Evolutionary conservation across 2,888 invertebrate genomes (phyloP).

Genomic region (Drosophila silvestris): DNA sequence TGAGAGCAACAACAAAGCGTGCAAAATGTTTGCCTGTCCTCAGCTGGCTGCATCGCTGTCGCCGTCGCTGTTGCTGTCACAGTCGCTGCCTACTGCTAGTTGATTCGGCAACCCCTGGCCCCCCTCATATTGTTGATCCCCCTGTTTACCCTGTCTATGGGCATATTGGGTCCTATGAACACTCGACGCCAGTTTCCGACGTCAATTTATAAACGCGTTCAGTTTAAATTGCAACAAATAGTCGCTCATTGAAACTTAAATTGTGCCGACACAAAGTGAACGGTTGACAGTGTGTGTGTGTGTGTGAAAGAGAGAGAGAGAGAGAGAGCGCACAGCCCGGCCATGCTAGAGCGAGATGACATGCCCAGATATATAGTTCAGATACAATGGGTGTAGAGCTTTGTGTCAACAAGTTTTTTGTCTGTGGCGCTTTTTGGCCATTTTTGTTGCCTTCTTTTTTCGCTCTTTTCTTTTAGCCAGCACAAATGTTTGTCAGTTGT

Average conservation of each 20-base stretch:
- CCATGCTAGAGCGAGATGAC: slow-evolving; percentile 41
- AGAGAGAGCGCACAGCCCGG: neutral
- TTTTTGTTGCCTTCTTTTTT: slow-evolving; percentile 41
- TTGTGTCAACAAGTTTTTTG: slow-evolving; percentile 78
- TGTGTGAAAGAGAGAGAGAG: neutral
- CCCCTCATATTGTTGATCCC: slow-evolving; percentile 1
- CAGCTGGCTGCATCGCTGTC: slow-evolving; percentile 35
- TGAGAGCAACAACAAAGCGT: slow-evolving; percentile 26
- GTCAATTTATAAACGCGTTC: slow-evolving; percentile 80
- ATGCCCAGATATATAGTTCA: slow-evolving; percentile 29
- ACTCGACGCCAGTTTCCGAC: slow-evolving; percentile 71
- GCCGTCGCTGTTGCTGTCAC: slow-evolving; percentile 34
- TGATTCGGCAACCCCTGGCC: slow-evolving; percentile 16
- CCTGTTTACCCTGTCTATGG: slow-evolving; percentile 18
- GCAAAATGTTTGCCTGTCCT: slow-evolving; percentile 44
- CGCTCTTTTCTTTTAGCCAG: slow-evolving; percentile 20
- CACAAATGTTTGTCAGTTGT: slow-evolving; percentile 70
- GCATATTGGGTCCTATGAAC: slow-evolving; percentile 38
- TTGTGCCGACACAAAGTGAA: slow-evolving; percentile 77
- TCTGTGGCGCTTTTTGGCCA: slow-evolving; percentile 54
- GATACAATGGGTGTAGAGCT: slow-evolving; percentile 62
- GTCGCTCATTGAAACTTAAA: slow-evolving; percentile 81
- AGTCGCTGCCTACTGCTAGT: slow-evolving; percentile 50
- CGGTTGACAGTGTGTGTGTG: slow-evolving; percentile 28
- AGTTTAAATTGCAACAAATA: slow-evolving; percentile 80